Base-by-base conservation (phyloP, 1,140 invertebrate species). In the Drosophila sechellia region DNA sequence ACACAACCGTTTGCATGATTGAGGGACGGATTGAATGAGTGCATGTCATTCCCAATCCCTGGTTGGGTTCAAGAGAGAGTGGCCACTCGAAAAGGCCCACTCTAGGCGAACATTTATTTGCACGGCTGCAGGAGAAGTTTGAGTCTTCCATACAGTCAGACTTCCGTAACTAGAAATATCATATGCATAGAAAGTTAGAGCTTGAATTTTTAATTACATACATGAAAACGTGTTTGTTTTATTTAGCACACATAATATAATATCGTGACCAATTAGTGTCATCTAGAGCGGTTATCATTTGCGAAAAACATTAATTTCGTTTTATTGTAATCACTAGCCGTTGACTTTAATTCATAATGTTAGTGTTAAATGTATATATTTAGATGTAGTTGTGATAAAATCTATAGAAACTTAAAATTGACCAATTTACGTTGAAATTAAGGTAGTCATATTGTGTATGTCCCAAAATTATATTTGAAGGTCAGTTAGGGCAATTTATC, bases 11-110 rank as follows among this genome's bases (percentile, higher is more conserved):
- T 64, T 40, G 46, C 35, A 48, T 86, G 81, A 84, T 71, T 85
- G 77, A 85, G 68, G 50, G 60, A 42, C 66, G 59, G 46, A 68
- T 71, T 60, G 61, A 85, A 77, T 68, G 59, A 72, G 66, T 61
- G 79, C 75, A 79, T 83, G 75, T 79, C 75, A 71, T 74, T 77
- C 43, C 22, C 66, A 89, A 63, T 37, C 17, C 27, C 13, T 54
- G 43, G 43, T 49, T 74, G 45, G 63, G 31, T 69, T 35, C 56
- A 22, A 27, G 20, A 37, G 37, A 70, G 55, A 52, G 35, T 60
- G 54, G 48, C 69, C 60, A 79, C 83, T 86, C 60, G n/a, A 81
- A 78, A 66, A 57, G 49, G 52, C 48, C 61, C 61, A 86, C 83
- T 87, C 75, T 46, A 77, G 50, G 43, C 43, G 60, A 50, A 40